These are phyloP conservation scores for Leptinotarsa juncta DNA, from an alignment of 2,888 invertebrate species.

Conservation along the genomic window DNA sequence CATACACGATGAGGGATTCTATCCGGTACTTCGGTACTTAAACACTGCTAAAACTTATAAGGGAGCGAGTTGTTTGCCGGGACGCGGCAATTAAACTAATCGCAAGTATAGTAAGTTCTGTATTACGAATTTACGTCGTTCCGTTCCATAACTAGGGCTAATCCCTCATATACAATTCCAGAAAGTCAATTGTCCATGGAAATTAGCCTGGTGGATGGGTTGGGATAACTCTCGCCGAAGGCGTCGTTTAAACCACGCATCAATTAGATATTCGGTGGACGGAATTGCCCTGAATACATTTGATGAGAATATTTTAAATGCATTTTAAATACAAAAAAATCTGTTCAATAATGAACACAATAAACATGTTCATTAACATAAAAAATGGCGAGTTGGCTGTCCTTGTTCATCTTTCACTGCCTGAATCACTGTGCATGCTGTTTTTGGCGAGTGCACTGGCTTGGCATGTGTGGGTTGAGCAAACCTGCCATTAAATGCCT, in stretches of 20 bases:
- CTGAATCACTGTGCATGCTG: no score
- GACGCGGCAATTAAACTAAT: conserved; percentile 59
- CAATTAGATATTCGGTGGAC: neutral
- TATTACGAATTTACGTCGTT: conserved; percentile 57
- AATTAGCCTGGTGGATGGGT: conserved; percentile 50
- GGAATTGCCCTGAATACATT: no score
- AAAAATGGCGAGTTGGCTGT: no score
- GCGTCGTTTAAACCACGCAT: neutral
- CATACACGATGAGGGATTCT: conserved; percentile 53
- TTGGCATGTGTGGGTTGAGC: no score
- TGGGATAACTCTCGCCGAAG: neutral
- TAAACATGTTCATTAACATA: no score
- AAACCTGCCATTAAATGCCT: no score
- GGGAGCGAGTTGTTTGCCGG: conserved; percentile 53
- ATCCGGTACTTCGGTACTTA: conserved; percentile 44
- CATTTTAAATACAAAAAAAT: no score
- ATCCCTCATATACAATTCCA: conserved; percentile 60
- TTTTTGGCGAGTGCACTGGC: no score
- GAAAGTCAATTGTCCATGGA: conserved; percentile 60
- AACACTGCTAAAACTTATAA: conserved; percentile 49
- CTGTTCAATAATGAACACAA: no score
- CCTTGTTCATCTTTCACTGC: no score
- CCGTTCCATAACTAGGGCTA: conserved; percentile 56
- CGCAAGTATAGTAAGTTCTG: conserved; percentile 52
- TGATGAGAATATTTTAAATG: no score